Conservation (phyloP, 2,797 vertebrate genomes). For the Philypnodon macrostomus region DNA sequence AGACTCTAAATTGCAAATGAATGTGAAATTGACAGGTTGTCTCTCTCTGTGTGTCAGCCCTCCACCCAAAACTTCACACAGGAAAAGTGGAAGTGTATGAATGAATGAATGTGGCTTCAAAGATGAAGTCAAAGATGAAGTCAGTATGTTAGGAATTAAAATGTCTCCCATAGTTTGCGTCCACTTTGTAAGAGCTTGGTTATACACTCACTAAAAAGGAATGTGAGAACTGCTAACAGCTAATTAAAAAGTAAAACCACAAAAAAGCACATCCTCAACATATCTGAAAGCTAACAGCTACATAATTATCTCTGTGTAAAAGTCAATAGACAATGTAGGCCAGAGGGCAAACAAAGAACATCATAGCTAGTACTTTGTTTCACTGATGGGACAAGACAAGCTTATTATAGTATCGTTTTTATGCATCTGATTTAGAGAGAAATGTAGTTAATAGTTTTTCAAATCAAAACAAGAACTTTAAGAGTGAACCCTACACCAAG, state of each 20-base stretch:
- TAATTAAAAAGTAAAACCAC: slow-evolving; percentile 10
- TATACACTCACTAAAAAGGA: slow-evolving; percentile 20
- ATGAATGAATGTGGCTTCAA: too few species aligned
- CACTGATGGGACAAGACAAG: not conserved
- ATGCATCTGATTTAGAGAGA: not conserved
- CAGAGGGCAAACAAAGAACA: not conserved
- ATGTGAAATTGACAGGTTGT: too few species aligned
- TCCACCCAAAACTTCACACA: too few species aligned
- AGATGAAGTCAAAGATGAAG: too few species aligned
- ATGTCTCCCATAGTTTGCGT: not conserved
- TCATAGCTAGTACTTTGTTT: not conserved
- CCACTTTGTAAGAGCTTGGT: slow-evolving; percentile 5
- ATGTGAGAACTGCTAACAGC: slow-evolving; percentile 8
- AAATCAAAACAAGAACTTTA: too few species aligned
- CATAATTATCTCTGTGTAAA: slow-evolving; percentile 17
- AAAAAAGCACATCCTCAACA: not conserved
- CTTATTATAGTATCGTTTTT: not conserved
- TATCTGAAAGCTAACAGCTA: slow-evolving; percentile 1
- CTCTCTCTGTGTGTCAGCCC: too few species aligned
- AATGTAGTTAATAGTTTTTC: not conserved
- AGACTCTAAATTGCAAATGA: too few species aligned
- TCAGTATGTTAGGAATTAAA: too few species aligned
- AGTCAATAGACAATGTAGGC: slow-evolving; percentile 4
- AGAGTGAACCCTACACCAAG: too few species aligned
- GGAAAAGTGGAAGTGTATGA: too few species aligned